Percentiles rank a stretch among this genome's conserved stretches.
phyloP scores from a whole-genome alignment of 2,797 vertebrate genomes.

The Margarornis squamiger region DNA sequence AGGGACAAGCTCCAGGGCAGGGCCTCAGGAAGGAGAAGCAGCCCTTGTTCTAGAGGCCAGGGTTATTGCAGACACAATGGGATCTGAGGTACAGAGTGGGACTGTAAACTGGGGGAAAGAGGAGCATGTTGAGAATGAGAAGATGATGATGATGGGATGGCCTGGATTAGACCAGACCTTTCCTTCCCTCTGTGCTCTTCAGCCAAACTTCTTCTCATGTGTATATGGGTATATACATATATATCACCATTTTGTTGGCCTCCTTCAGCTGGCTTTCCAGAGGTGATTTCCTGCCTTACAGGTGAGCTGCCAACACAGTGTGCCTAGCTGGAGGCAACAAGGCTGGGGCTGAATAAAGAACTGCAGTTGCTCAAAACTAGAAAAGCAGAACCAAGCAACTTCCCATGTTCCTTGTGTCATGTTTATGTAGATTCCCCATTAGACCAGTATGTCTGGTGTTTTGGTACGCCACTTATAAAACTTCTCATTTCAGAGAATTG shows the following conservation, averaged over 20 bases:
- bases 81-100: background rate
- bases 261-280: background rate
- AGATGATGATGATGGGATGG: background rate
- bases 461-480: background rate
- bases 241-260: accelerated
- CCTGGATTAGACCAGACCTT: background rate
- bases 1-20: background rate
- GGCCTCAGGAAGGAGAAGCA: background rate
- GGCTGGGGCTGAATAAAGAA: background rate
- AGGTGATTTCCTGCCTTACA: background rate
- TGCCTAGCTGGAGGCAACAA: background rate
- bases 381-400: background rate
- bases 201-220: background rate
- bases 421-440: background rate
- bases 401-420: background rate
- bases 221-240: accelerated
- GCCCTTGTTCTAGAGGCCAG: background rate
- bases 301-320: background rate
- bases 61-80: accelerated
- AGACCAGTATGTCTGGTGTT: background rate
- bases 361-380: background rate
- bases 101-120: accelerated
- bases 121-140: background rate
- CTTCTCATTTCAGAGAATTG: background rate
- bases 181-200: background rate